Evolutionary conservation across 2,888 invertebrate genomes (phyloP), one percentile per base, ranked within the genome.

Genomic region (Tholera decimalis): DNA sequence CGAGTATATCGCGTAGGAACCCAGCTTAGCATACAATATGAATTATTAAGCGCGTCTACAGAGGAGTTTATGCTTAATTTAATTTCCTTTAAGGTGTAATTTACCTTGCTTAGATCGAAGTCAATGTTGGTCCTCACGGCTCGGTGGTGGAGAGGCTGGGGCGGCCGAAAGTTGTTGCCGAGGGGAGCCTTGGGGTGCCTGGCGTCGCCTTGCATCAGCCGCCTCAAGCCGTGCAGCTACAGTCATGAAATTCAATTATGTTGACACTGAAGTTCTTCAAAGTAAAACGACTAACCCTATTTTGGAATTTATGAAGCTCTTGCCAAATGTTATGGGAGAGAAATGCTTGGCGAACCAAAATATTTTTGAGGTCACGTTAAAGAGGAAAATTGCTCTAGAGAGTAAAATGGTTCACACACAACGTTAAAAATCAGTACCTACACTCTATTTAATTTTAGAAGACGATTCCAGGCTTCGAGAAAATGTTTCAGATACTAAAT

Each of bases 71-170:
- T 63, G 58, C 76, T 82, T 62, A 74, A 77, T 69, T 58, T 55
- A 37, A 65, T 73, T 60, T 69, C 9, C 22, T 22, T 53, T 83
- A 80, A 69, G 78, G 83, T 82, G 63, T 73, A 73, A 72, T 65
- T 85, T 89, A 97, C 97, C 96, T 97, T 97, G 96, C 97, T 97
- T 87, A 97, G 96, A 91, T 97, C 98, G 94, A 99, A 99, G 96
- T 99, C 99, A 92, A 99, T 99, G 96, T 99, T 99, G 83, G 99
- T 99, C 92, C 99, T 96, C 80, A 99, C 97, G 63, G 99, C 98
- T 83, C 99, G 97, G 95, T 99, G 98, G 94, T 99, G 98, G 73
- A 99, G 96, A 59, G 98, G 98, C 93, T 99, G 98, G 53, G 98
- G 98, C 65, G 99, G 99, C 88, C 99, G 96, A 95, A 98, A 98